Conservation (phyloP, 2,888 invertebrate genomes). For the Lasioglossum vierecki region DNA sequence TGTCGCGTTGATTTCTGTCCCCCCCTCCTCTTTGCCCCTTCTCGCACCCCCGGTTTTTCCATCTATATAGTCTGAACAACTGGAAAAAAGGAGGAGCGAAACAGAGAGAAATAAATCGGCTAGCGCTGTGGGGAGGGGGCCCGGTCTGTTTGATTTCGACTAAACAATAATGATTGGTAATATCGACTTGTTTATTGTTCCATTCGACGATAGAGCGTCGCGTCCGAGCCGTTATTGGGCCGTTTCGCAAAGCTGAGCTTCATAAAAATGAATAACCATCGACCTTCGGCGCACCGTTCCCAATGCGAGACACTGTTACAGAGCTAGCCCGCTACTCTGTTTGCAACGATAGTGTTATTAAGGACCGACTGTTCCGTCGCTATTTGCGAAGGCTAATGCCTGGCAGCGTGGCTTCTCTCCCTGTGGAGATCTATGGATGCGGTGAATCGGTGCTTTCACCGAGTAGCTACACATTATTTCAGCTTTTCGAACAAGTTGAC, state of each 20-base stretch:
- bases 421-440: not conserved
- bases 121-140: slow-evolving; percentile 3
- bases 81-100: slow-evolving; percentile 8
- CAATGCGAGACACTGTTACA: slow-evolving; percentile 43
- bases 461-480: not conserved
- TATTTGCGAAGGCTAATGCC: slow-evolving; percentile 29
- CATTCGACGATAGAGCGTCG: slow-evolving; percentile 30
- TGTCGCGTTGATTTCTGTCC: slow-evolving; percentile 56
- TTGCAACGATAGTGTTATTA: slow-evolving; percentile 54
- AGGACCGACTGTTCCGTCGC: slow-evolving; percentile 9
- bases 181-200: slow-evolving; percentile 70
- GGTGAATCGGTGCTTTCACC: not conserved
- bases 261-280: slow-evolving; percentile 62
- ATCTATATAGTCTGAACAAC: not conserved
- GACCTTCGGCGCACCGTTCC: slow-evolving; percentile 17
- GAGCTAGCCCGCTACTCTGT: slow-evolving; percentile 25
- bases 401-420: not conserved
- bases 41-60: not conserved
- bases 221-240: slow-evolving; percentile 49
- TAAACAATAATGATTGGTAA: slow-evolving; percentile 71
- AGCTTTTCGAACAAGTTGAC: too few species aligned
- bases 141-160: slow-evolving; percentile 62
- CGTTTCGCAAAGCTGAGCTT: slow-evolving; percentile 45
- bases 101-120: slow-evolving; percentile 58
- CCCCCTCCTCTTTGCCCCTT: not conserved